Conservation (phyloP, 2,888 invertebrate genomes). For the Dryocosmus kuriphilus region DNA sequence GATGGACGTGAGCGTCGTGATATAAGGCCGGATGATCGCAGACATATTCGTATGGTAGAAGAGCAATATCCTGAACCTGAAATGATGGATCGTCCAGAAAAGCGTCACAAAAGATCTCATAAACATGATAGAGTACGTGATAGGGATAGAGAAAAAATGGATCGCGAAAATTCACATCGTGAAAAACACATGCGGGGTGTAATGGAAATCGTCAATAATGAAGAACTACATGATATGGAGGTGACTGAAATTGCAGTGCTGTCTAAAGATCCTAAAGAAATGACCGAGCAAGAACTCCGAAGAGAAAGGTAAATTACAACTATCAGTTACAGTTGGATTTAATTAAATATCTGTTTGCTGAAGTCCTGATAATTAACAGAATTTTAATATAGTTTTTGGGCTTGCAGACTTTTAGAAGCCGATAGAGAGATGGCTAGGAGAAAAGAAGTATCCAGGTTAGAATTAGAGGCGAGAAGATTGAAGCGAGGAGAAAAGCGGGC, state of each 20-base stretch:
- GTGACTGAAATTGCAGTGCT: slow-evolving; percentile 56
- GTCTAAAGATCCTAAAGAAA: slow-evolving; percentile 73
- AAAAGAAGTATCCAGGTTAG: slow-evolving; percentile 86
- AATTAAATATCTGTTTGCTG: neutral
- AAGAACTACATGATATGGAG: slow-evolving; percentile 73
- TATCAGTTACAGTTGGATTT: neutral
- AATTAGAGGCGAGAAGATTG: slow-evolving; percentile 86
- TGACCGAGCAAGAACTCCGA: slow-evolving; percentile 76
- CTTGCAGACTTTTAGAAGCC: slow-evolving; percentile 70
- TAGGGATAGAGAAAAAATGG: slow-evolving; percentile 74
- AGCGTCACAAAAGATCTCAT: slow-evolving; percentile 76
- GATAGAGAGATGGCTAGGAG: slow-evolving; percentile 86
- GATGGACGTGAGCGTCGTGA: slow-evolving; percentile 68
- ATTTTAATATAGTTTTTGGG: slow-evolving; percentile 6
- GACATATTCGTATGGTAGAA: slow-evolving; percentile 67
- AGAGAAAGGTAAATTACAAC: slow-evolving; percentile 80
- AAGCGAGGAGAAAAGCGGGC: slow-evolving; percentile 79
- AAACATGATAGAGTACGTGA: slow-evolving; percentile 81
- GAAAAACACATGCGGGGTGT: slow-evolving; percentile 71
- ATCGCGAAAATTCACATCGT: slow-evolving; percentile 69
- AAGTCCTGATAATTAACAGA: neutral
- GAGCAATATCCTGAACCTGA: slow-evolving; percentile 70
- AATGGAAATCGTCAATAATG: slow-evolving; percentile 74
- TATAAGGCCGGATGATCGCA: slow-evolving; percentile 66
- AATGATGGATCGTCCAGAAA: slow-evolving; percentile 67